Evolutionary conservation across 2,113 vertebrate genomes (phyloP), one percentile per base, ranked within the genome.

Genomic region (Ophthalmolycus amberensis): DNA sequence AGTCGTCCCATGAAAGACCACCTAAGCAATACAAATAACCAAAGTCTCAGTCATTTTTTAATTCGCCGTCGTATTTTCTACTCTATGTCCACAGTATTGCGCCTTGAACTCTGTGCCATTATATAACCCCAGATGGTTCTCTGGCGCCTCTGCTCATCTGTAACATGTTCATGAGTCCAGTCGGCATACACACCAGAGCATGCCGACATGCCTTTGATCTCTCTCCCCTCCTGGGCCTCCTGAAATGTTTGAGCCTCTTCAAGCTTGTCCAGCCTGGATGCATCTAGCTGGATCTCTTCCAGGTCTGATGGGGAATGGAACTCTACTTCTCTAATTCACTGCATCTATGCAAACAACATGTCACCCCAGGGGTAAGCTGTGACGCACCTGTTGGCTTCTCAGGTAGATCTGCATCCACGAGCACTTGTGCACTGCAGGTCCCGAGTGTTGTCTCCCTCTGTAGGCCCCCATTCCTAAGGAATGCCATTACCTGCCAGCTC

Each of bases 141-240:
- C 86, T 85, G 83, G 89, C 75, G 75, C 90, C 87, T 82, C 72
- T 59, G 72, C 87, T 93, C 89, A 92, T 94, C 90, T 93, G 91
- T 90, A 90, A 90, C 85, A 90, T 88, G 86, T 92, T 89, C 84
- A 90, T 82, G 63, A 68, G 79, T 88, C 62, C 77, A 79, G 71
- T 68, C 73, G 10, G 75, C 86, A 58, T 68, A 77, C 82, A 83
- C 84, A 87, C 72, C 52, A 42, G 60, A 75, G 76, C 66, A 76
- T 67, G 80, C 88, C 37, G 58, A 25, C 29, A 14, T 69, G 48
- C 74, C 88, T 93, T 93, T 93, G 88, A 92, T 93, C 88, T 85
- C 42, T 63, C 62, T 84, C 78, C 83, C 65, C 44, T 84, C 64
- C 71, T 64, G 71, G 74, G 82, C 82, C 87, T 89, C 77, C 69